A percentile compares a stretch with the other conserved stretches of the same genome.
phyloP scores from a whole-genome alignment of 2,797 vertebrate species.

The Perodicticus potto region DNA sequence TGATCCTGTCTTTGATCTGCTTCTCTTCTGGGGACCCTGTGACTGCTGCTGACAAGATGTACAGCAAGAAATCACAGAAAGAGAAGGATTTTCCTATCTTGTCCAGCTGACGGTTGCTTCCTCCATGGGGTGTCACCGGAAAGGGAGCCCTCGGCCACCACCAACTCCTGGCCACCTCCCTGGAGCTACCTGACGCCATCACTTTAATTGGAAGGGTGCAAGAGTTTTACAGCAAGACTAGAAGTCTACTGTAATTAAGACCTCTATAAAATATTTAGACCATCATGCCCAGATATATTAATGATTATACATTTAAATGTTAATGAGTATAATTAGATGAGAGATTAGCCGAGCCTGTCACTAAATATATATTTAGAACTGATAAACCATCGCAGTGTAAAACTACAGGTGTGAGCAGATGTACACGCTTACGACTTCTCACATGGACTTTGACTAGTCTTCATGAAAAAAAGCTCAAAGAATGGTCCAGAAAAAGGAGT shows the following conservation, averaged over 20 bases:
- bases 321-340: constrained; percentile 74
- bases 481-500: background rate
- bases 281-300: constrained; percentile 44
- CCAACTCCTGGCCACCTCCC: background rate
- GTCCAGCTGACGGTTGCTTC: background rate
- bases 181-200: background rate
- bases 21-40: background rate
- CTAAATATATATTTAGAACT: constrained; percentile 62
- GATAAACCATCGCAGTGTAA: background rate
- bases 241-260: constrained; percentile 65
- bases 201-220: background rate
- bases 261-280: constrained; percentile 71
- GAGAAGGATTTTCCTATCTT: background rate
- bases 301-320: constrained; percentile 74
- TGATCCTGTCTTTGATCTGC: background rate
- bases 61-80: background rate
- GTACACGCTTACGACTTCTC: background rate
- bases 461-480: background rate
- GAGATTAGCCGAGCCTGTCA: constrained; percentile 69
- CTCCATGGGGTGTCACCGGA: rapidly evolving
- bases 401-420: background rate
- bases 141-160: rapidly evolving
- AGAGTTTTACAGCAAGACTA: background rate
- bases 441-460: background rate
- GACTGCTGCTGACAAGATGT: background rate